phyloP scores from a whole-genome alignment of 2,888 invertebrate genomes.

The Nymphalis urticae region DNA sequence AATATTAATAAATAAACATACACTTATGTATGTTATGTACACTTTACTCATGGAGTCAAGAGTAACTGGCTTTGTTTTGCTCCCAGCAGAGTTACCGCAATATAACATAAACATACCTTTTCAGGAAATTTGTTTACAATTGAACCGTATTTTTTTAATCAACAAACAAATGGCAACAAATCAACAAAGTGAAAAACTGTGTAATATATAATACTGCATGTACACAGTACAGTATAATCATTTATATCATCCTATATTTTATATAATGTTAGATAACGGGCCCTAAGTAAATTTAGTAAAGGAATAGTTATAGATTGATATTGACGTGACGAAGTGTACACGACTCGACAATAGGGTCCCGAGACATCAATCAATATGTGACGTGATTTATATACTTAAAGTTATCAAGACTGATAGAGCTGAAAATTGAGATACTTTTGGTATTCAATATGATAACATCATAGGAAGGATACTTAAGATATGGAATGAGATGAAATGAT shows the following conservation, averaged over 20 bases:
- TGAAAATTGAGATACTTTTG: not conserved
- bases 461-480: too few relatives aligned
- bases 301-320: slow-evolving; percentile 19
- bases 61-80: not conserved
- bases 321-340: slow-evolving; percentile 14
- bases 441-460: too few relatives aligned
- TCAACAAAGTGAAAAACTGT: too few relatives aligned
- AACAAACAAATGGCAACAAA: too few relatives aligned
- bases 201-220: too few relatives aligned
- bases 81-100: not conserved
- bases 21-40: too few relatives aligned
- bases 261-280: slow-evolving; percentile 12
- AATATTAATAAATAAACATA: not conserved
- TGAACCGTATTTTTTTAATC: not conserved
- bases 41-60: not conserved
- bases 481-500: too few relatives aligned
- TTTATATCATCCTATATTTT: not conserved
- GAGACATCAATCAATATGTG: slow-evolving; percentile 12
- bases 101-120: not conserved
- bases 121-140: slow-evolving; percentile 3
- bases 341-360: slow-evolving; percentile 11
- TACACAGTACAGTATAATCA: too few relatives aligned
- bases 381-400: slow-evolving; percentile 9
- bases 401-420: not conserved
- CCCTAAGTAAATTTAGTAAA: slow-evolving; percentile 19